These are phyloP conservation scores for Calidris pugnax DNA, from an alignment of 2,113 vertebrate genomes.

Conservation along the genomic window DNA sequence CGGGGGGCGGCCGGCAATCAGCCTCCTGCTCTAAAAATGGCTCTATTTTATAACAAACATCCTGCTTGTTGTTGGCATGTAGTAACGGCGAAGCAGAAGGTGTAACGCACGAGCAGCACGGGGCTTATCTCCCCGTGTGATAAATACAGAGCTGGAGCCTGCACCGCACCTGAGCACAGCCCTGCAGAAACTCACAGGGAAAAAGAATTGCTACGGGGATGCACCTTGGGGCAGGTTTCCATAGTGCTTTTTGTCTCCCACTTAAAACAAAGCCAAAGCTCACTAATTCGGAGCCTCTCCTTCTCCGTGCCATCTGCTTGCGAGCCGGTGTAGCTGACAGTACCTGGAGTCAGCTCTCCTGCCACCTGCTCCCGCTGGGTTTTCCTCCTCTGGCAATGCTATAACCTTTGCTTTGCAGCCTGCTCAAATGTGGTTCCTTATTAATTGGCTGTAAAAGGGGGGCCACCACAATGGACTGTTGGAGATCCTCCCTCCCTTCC, in stretches of 20 bases:
- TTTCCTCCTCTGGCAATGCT: constrained; percentile 22
- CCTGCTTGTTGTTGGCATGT: background rate
- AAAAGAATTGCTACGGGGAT: background rate
- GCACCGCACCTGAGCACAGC: background rate
- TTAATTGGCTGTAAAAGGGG: background rate
- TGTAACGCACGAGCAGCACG: background rate
- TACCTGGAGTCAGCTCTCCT: constrained; percentile 2
- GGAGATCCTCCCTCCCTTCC: background rate
- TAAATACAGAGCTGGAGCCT: background rate
- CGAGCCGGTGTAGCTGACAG: background rate
- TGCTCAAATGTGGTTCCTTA: background rate
- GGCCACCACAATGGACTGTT: background rate
- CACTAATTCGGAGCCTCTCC: background rate
- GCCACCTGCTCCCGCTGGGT: constrained; percentile 15
- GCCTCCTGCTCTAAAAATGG: background rate
- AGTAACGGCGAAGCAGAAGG: background rate
- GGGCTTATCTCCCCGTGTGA: background rate
- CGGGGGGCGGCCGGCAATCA: fast-evolving
- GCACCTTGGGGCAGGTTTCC: background rate
- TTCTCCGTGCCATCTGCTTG: background rate
- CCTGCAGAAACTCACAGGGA: background rate
- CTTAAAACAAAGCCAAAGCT: background rate
- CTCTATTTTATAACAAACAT: background rate
- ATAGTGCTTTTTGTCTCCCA: background rate
- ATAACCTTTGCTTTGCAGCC: constrained; percentile 1